A percentile compares a stretch with the other conserved stretches of the same genome.
Evolutionary conservation across 2,888 invertebrate species (phyloP).

Genomic region (Cosmopolites sordidus): DNA sequence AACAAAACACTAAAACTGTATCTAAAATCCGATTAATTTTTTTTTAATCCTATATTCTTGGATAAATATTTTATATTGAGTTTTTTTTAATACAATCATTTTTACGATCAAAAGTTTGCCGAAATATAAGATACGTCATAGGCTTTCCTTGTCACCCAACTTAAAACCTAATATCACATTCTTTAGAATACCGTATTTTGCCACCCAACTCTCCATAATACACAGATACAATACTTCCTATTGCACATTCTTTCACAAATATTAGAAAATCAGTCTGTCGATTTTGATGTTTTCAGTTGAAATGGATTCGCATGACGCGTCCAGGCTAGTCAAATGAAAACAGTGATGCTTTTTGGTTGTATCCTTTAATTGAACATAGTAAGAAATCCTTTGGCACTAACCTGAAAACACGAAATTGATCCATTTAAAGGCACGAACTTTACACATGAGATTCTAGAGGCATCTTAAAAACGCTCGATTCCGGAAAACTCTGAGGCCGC

Average conservation of each 20-base stretch:
- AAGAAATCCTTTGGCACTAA: background rate
- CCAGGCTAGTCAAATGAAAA: background rate
- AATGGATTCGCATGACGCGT: background rate
- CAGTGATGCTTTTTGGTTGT: background rate
- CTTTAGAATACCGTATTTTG: slow-evolving; percentile 27
- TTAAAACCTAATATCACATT: slow-evolving; percentile 30
- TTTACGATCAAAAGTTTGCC: background rate
- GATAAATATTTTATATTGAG: background rate
- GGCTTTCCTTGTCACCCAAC: slow-evolving; percentile 18
- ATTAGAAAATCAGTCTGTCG: slow-evolving; percentile 14
- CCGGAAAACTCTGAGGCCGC: slow-evolving; percentile 53
- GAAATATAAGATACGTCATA: slow-evolving; percentile 1
- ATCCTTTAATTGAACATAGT: background rate
- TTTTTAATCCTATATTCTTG: background rate
- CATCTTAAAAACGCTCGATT: slow-evolving; percentile 53
- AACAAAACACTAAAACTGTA: slow-evolving; percentile 21
- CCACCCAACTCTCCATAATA: slow-evolving; percentile 14
- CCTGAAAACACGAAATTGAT: slow-evolving; percentile 11
- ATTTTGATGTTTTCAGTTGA: slow-evolving; percentile 7
- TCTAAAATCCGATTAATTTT: slow-evolving; percentile 8
- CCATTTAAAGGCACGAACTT: slow-evolving; percentile 27
- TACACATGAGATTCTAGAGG: slow-evolving; percentile 59
- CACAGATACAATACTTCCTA: slow-evolving; percentile 13
- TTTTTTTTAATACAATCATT: background rate
- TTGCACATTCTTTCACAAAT: slow-evolving; percentile 18